These are phyloP conservation scores for Cephus pulcher DNA, from an alignment of 2,888 invertebrate genomes.

Conservation along the genomic window DNA sequence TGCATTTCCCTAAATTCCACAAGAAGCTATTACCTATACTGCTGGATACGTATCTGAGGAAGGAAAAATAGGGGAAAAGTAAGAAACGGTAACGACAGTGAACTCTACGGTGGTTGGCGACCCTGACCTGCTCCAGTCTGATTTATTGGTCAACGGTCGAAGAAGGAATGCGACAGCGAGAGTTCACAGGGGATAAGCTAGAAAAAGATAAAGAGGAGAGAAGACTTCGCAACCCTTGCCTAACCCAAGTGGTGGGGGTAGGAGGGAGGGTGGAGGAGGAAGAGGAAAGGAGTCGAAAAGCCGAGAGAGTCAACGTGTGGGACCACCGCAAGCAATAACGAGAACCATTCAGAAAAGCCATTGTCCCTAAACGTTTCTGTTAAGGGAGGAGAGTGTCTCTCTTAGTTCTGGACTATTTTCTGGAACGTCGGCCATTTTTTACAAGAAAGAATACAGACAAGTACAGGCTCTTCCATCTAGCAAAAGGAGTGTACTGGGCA, in stretches of 20 bases:
- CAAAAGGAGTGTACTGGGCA: too few species aligned
- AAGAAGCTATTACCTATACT: not conserved
- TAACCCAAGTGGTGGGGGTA: constrained; percentile 28
- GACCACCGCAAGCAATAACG: constrained; percentile 50
- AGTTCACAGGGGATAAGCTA: not conserved
- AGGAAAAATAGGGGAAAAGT: not conserved
- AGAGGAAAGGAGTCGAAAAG: too few species aligned
- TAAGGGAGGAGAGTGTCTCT: not conserved
- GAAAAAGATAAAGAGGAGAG: not conserved
- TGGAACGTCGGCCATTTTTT: constrained; percentile 1
- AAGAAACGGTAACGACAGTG: constrained; percentile 17
- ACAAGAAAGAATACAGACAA: not conserved
- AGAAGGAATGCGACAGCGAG: constrained; percentile 19
- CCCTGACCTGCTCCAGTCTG: constrained; percentile 23
- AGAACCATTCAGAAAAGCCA: constrained; percentile 45
- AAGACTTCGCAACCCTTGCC: constrained; percentile 48
- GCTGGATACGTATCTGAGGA: constrained; percentile 2
- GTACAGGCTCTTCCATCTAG: too few species aligned
- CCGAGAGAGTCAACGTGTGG: constrained; percentile 14
- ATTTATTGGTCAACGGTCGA: constrained; percentile 24
- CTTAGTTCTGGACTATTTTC: not conserved
- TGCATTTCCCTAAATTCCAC: not conserved
- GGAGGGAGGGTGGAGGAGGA: not conserved
- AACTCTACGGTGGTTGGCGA: not conserved
- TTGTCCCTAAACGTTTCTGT: constrained; percentile 37